A percentile compares a stretch with the other conserved stretches of the same genome.
phyloP scores from a whole-genome alignment of 2,113 vertebrate species.

The Gymnobelideus leadbeateri region DNA sequence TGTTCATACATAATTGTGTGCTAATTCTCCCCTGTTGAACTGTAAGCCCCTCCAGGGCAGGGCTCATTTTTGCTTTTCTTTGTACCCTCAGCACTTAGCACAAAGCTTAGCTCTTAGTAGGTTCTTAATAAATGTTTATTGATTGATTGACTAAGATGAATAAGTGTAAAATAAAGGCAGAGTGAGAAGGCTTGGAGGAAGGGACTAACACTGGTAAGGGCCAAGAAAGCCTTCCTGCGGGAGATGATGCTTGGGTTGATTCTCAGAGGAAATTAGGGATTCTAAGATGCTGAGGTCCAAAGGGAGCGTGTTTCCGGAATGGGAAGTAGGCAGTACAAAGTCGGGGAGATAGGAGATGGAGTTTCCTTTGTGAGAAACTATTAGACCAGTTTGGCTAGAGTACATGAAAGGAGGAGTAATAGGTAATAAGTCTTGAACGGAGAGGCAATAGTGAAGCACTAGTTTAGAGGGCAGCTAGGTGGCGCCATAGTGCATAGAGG shows the following conservation, averaged over 20 bases:
- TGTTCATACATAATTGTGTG: background rate
- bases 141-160: background rate
- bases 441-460: background rate
- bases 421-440: background rate
- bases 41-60: background rate
- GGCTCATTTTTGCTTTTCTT: background rate
- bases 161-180: background rate
- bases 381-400: background rate
- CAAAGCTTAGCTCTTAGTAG: background rate
- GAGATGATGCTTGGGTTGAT: background rate
- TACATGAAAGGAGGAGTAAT: background rate
- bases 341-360: background rate
- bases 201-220: background rate
- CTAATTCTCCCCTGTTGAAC: background rate
- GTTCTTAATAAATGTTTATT: background rate
- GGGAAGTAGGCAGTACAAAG: background rate
- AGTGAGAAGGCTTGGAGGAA: background rate
- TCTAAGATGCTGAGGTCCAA: background rate
- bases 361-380: background rate
- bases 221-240: background rate
- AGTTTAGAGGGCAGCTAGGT: background rate
- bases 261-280: background rate
- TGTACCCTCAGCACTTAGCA: background rate
- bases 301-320: background rate
- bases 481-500: background rate